Percentiles rank a stretch among this genome's conserved stretches.
Evolutionary conservation across 2,113 vertebrate species (phyloP).

Genomic region (Bambusicola thoracicus): DNA sequence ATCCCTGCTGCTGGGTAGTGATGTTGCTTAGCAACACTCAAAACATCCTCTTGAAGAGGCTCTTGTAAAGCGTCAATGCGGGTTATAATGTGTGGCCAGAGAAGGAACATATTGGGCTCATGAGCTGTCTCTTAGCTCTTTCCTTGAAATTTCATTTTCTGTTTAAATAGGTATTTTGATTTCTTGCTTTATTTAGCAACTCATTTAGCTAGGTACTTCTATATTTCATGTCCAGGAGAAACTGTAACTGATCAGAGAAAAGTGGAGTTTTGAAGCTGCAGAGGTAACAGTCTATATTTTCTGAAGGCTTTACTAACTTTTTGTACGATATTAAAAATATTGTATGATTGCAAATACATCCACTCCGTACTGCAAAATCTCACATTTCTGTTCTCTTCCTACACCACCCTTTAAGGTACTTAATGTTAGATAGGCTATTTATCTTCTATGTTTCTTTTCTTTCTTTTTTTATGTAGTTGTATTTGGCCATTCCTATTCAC

Average conservation of each 20-base stretch:
- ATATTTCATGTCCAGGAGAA: neutral
- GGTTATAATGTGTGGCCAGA: constrained; percentile 34
- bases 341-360: neutral
- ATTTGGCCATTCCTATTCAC: neutral
- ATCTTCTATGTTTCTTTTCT: neutral
- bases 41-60: constrained; percentile 46
- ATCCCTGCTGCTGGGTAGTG: constrained; percentile 61
- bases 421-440: neutral
- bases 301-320: neutral
- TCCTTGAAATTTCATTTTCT: neutral
- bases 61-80: constrained; percentile 35
- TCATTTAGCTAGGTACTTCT: neutral
- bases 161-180: neutral
- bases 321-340: neutral
- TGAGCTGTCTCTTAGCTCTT: neutral
- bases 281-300: neutral
- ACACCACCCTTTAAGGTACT: neutral
- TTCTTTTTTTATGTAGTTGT: neutral
- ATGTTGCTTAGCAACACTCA: constrained; percentile 77
- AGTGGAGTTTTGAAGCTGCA: neutral
- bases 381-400: neutral
- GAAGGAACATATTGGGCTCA: neutral
- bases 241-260: neutral
- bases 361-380: neutral
- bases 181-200: neutral